Evolutionary conservation across 2,113 vertebrate species (phyloP), one percentile per base, ranked within the genome.

Genomic region (Atractosteus spatula): DNA sequence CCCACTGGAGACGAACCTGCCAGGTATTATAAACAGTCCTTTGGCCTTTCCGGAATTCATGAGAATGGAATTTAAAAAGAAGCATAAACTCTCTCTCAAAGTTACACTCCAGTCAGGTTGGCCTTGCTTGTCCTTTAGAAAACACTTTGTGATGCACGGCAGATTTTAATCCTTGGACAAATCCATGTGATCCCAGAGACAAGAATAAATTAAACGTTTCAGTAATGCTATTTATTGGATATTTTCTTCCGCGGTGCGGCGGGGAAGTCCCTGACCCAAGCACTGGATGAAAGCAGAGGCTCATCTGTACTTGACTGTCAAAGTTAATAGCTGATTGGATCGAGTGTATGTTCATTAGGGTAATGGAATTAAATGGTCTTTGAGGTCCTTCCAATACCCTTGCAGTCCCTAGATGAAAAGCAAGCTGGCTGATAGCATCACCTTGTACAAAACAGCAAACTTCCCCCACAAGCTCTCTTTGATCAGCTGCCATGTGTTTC

Each of bases 281-380:
- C 10, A 7, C 47, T 51, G 47, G 10, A 51, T 51, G 10, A 51
- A 59, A 3, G 13, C 12, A 2, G n/a, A 59, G 57, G 57, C 57
- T 11, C 57, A 4, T n/a, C 10, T n/a, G 13, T 59, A 16, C 57
- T 7, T 59, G 13, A 59, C 57, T 59, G 57, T 59, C 6, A 59
- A 59, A n/a, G 57, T 59, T 59, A 59, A 59, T 59, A 59, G 57
- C 57, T 13, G 57, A 59, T 59, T 59, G 57, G 57, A 59, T 59
- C 12, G 10, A 59, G 57, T 59, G 57, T 16, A 59, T 59, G 5
- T 13, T 59, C 57, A 59, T 59, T 59, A 59, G 57, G 57, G n/a
- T 59, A 59, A 59, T 7, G 4, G 57, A 59, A 59, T 59, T 59
- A 59, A 59, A 59, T 59, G 1, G 10, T 16, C 57, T 59, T 59